Evolutionary conservation across 2,888 invertebrate species (phyloP), one percentile per base, ranked within the genome.

Genomic region (Oligia strigilis): DNA sequence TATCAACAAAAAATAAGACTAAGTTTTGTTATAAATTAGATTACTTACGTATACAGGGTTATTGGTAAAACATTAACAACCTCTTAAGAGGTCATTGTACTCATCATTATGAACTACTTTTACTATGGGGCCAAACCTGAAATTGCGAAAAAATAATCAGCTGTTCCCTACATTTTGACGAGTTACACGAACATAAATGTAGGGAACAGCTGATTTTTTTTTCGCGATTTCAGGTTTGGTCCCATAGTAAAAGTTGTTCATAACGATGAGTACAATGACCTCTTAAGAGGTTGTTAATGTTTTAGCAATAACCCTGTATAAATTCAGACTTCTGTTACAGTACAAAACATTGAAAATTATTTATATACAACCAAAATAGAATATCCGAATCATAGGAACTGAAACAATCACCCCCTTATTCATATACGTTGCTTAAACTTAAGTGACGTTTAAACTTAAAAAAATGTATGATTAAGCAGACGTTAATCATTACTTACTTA

Each of bases 341-440:
- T 43, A 66, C 8, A 36, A 19, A 29, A 52, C 29, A 29, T 29
- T 70, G 6, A 29, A 36, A 17, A 23, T 55, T 62, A 8, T 23
- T 55, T 40, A 13, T 14, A 36, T 29, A 71, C 55, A 49, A 46
- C 0, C n/a, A 62, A 66, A 49, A 85, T 49, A 76, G 71, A 67
- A 46, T 40, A 11, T 52, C 67, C 19, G 19, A 19, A 40, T 62
- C 19, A 72, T 83, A 84, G 84, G 84, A 84, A 86, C 84, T 75
- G 81, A n/a, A 64, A 81, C 55, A 73, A 62, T 40, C n/a, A n/a
- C n/a, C 58, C 9, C 11, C 9, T 11, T 58, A 58, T n/a, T 58
- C n/a, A 58, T 58, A 58, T n/a, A n/a, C 11, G n/a, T n/a, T n/a
- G 23, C 23, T 58, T 11, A 9, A 58, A 23, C 23, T 55, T 46